Base-by-base conservation (phyloP, 2,797 vertebrate genomes). In the Sebastes flavidus region DNA sequence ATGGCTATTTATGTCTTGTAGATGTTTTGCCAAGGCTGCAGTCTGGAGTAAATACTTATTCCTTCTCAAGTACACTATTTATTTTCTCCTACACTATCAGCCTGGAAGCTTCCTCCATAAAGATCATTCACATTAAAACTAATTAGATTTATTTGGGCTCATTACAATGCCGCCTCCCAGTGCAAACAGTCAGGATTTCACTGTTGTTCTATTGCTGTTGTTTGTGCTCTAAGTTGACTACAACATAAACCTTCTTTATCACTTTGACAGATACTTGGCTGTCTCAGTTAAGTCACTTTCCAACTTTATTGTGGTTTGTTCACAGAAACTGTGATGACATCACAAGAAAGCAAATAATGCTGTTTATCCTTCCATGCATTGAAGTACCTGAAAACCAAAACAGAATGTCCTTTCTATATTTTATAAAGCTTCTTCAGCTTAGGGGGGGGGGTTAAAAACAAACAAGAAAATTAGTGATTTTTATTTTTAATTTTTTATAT, bases 81-180 rank as follows among this genome's bases (percentile, higher is more conserved):
- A 89, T 89, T 85, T 85, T 69, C 79, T 72, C 68, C 61, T 60
- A 52, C 82, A 77, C 74, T 76, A 86, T 91, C 83, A 80, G 72
- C 66, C 65, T 55, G 72, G 75, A 83, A 87, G 80, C 89, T 85
- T 90, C 87, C 79, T 52, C 88, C 87, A 87, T 91, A 92, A 94
- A 94, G 85, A 91, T 88, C 77, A 87, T 77, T 91, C 84, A 86
- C 87, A 91, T 94, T 93, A 88, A 91, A 93, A 80, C 84, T 91
- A 89, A 93, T 93, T 81, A 76, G 89, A 94, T 95, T 95, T 91
- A 94, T 94, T 91, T 71, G 55, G 75, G 77, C 80, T 91, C 87
- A 84, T 93, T 93, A 88, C 30, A 68, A 55, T 58, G 24, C 67
- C 24, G 10, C 60, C 60, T 81, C 60, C 61, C 27, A 52, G 62